A percentile compares a stretch with the other conserved stretches of the same genome.
Evolutionary conservation across 2,888 invertebrate genomes (phyloP).

Genomic region (Zelleria hepariella): DNA sequence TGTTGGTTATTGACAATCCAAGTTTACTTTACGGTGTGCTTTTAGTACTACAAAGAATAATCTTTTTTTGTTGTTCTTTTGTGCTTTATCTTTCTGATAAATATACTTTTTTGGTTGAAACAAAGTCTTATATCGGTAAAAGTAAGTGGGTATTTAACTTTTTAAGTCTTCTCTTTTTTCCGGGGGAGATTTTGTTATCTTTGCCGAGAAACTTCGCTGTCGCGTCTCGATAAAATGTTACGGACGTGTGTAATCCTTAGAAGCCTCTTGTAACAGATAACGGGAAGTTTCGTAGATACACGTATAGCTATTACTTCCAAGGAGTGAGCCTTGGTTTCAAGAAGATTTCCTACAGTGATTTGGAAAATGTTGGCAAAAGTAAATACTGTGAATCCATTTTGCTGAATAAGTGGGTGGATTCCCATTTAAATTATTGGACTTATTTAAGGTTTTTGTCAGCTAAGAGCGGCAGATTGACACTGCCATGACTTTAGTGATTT

Average conservation of each 20-base stretch:
- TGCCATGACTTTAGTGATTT: background rate
- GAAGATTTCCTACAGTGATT: background rate
- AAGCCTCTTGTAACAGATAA: constrained; percentile 50
- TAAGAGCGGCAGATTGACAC: background rate
- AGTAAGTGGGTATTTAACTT: background rate
- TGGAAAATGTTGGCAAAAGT: background rate
- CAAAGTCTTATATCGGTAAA: background rate
- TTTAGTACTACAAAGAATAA: no score
- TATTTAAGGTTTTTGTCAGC: no score
- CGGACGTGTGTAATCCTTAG: constrained; percentile 52
- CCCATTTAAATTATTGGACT: no score
- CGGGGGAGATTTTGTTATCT: constrained; percentile 40
- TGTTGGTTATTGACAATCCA: no score
- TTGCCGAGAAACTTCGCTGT: constrained; percentile 40
- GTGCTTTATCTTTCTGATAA: no score
- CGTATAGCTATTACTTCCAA: background rate
- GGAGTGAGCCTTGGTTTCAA: background rate
- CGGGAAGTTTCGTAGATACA: constrained; percentile 16
- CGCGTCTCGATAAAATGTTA: constrained; percentile 54
- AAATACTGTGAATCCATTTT: no score
- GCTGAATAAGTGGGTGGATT: no score
- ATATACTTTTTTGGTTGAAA: background rate
- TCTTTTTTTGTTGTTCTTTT: no score
- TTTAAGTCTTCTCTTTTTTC: background rate
- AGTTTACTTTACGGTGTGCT: no score